Conservation (phyloP, 2,888 invertebrate genomes). For the Agriopis marginaria region DNA sequence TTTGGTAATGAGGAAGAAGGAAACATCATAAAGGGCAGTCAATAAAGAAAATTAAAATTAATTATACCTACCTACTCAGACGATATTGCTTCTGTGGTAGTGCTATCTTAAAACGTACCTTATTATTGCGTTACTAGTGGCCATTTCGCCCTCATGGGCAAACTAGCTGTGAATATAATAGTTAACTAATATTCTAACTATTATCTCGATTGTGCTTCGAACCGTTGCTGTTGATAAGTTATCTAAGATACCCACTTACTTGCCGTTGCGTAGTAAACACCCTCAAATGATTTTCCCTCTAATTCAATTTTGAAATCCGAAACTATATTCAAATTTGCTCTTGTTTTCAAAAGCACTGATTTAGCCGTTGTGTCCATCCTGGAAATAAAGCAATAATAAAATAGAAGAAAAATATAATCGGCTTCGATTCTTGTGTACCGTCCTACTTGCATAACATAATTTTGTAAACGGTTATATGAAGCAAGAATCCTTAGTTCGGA, state of each 20-base stretch:
- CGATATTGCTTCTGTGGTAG: no score
- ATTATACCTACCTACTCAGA: not conserved
- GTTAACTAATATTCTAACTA: not conserved
- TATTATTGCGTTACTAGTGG: no score
- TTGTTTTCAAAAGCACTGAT: conserved; percentile 66
- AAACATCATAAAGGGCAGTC: not conserved
- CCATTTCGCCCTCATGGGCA: no score
- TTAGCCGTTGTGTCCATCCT: conserved; percentile 67
- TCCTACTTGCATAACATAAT: not conserved
- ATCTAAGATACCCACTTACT: conserved; percentile 57
- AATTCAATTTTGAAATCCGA: conserved; percentile 58
- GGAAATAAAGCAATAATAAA: conserved; percentile 29
- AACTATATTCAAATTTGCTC: conserved; percentile 58
- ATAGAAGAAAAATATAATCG: not conserved
- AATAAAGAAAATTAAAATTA: not conserved
- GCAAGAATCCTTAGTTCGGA: no score
- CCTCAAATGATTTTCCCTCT: conserved; percentile 56
- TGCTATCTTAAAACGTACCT: no score
- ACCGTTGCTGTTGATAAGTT: not conserved
- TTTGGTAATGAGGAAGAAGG: not conserved
- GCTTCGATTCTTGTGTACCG: not conserved
- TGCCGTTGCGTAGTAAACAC: conserved; percentile 59
- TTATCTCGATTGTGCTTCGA: not conserved
- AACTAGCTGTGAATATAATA: no score
- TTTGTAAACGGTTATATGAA: not conserved